Percentiles rank a stretch among this genome's conserved stretches.
These are phyloP conservation scores for Chloroceryle aenea DNA, from an alignment of 2,113 vertebrate species.

Conservation along the genomic window DNA sequence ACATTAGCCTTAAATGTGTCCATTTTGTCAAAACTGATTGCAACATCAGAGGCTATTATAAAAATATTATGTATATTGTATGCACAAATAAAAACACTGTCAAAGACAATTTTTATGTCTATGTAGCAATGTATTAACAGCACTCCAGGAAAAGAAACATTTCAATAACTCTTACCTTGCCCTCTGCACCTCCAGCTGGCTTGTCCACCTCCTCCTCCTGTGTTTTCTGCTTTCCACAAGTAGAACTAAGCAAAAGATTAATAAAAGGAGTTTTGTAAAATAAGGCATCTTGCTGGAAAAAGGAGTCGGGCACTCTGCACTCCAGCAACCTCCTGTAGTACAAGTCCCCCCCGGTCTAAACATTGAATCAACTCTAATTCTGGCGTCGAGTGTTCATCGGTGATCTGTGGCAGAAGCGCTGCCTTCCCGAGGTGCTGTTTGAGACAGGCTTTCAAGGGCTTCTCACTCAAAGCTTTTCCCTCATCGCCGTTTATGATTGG, in stretches of 20 bases:
- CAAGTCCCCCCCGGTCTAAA: conserved; percentile 42
- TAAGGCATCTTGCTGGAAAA: conserved; percentile 78
- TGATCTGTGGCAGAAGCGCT: neutral
- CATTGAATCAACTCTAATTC: conserved; percentile 66
- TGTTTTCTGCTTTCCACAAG: conserved; percentile 83
- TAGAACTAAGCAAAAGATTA: conserved; percentile 80
- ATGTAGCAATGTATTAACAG: rapidly evolving
- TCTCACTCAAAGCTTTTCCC: neutral
- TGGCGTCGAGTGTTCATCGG: neutral
- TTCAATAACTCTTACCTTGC: conserved; percentile 79
- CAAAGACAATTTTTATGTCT: neutral
- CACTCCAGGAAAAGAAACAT: neutral
- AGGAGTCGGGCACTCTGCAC: conserved; percentile 53
- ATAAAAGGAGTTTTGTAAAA: conserved; percentile 76
- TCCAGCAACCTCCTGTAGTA: conserved; percentile 59
- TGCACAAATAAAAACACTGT: too few relatives aligned
- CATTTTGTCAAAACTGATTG: neutral
- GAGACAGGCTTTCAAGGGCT: neutral
- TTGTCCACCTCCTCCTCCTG: conserved; percentile 83
- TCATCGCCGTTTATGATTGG: conserved; percentile 61
- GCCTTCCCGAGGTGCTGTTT: neutral
- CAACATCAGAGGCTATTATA: neutral
- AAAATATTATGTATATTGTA: neutral
- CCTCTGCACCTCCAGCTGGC: conserved; percentile 78
- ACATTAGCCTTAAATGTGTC: neutral